Evolutionary conservation across 2,888 invertebrate genomes (phyloP).

Genomic region (Drosophila incognita): DNA sequence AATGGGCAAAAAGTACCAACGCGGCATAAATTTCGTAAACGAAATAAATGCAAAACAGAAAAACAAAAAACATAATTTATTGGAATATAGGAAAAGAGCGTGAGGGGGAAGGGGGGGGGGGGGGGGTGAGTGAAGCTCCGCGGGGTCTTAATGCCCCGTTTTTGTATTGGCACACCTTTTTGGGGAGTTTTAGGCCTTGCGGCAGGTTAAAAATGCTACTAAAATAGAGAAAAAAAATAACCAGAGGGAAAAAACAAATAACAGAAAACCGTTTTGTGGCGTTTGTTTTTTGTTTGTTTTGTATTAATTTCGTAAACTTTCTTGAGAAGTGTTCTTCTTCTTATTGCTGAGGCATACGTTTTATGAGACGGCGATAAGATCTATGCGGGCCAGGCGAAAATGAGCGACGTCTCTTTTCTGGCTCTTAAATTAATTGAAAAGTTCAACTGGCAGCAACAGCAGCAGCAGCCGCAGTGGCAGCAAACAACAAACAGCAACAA

Average conservation of each 20-base stretch:
- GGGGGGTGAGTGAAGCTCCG: conserved; percentile 6
- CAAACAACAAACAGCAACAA: conserved; percentile 12
- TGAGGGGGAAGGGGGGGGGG: neutral
- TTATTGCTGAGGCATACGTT: conserved; percentile 40
- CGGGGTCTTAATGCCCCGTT: conserved; percentile 48
- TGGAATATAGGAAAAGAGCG: neutral
- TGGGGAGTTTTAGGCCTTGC: conserved; percentile 46
- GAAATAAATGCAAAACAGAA: conserved; percentile 2
- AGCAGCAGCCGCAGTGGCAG: conserved; percentile 19
- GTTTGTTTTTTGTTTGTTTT: conserved; percentile 37
- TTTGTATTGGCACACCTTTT: conserved; percentile 56
- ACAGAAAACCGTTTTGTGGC: conserved; percentile 57
- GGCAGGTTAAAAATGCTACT: conserved; percentile 53
- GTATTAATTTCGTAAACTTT: conserved; percentile 62
- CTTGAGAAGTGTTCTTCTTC: conserved; percentile 59
- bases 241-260: conserved; percentile 25
- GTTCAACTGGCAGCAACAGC: conserved; percentile 53
- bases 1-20: conserved; percentile 37
- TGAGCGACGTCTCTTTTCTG: conserved; percentile 44
- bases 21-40: conserved; percentile 27
- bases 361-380: conserved; percentile 72
- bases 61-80: conserved; percentile 16
- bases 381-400: conserved; percentile 67
- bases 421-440: conserved; percentile 76
- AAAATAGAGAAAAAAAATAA: conserved; percentile 31